These are phyloP conservation scores for Psilopogon haemacephalus DNA, from an alignment of 2,113 vertebrate species.

Conservation along the genomic window DNA sequence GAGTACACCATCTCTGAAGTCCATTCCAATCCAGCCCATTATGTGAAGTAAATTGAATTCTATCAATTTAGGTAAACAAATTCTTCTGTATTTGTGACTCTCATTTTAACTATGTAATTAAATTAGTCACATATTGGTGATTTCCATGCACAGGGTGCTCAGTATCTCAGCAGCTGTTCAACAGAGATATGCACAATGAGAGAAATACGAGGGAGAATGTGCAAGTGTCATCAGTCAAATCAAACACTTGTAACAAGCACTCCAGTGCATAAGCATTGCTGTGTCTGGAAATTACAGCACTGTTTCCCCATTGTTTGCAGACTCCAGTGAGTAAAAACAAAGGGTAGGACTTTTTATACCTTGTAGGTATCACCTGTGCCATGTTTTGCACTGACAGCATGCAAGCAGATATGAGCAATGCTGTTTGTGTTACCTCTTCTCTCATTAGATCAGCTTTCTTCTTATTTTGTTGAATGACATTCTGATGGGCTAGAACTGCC, in stretches of 20 bases:
- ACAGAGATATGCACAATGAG: neutral
- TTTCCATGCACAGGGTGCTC: neutral
- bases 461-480: slow-evolving; percentile 79
- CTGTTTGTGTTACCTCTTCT: slow-evolving; percentile 79
- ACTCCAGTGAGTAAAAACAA: neutral
- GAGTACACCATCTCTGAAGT: too few relatives aligned
- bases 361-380: neutral
- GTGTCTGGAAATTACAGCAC: neutral
- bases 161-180: neutral
- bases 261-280: neutral
- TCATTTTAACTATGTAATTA: slow-evolving; percentile 7
- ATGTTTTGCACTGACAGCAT: neutral
- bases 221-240: neutral
- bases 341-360: neutral
- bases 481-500: slow-evolving; percentile 78
- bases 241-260: neutral
- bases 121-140: neutral
- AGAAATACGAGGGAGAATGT: neutral
- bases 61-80: neutral
- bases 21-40: too few relatives aligned
- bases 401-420: neutral
- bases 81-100: neutral
- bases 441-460: slow-evolving; percentile 79
- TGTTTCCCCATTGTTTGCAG: neutral
- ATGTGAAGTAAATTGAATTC: neutral